Percentiles rank a stretch among this genome's conserved stretches.
These are phyloP conservation scores for Macrotrachela quadricornifera DNA, from an alignment of 1,140 invertebrate genomes.

Conservation along the genomic window DNA sequence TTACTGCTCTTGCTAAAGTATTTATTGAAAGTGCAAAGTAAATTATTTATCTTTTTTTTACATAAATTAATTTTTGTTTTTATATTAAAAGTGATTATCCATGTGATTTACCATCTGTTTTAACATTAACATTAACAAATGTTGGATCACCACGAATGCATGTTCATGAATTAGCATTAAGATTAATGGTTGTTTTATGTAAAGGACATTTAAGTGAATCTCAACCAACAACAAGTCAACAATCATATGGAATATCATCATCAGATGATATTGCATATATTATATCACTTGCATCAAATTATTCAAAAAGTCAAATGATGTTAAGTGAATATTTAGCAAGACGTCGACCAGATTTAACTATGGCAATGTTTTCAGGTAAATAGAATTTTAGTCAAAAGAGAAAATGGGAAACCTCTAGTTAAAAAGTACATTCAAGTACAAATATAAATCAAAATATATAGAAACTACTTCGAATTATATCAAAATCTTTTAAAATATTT, in stretches of 20 bases:
- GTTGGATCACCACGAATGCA: slow-evolving; percentile 71
- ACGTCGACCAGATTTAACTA: slow-evolving; percentile 80
- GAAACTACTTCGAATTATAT: too few relatives aligned
- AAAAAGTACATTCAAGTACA: too few relatives aligned
- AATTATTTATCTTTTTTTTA: background rate
- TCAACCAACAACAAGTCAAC: too few relatives aligned
- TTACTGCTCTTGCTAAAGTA: slow-evolving; percentile 73
- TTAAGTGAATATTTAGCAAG: slow-evolving; percentile 71
- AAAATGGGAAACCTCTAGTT: too few relatives aligned
- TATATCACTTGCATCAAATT: slow-evolving; percentile 17
- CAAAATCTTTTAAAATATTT: too few relatives aligned
- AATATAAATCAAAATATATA: too few relatives aligned
- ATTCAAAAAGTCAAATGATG: slow-evolving; percentile 70
- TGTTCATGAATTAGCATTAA: slow-evolving; percentile 44
- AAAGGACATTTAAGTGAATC: too few relatives aligned
- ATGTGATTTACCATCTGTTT: slow-evolving; percentile 87
- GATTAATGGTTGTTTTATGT: too few relatives aligned
- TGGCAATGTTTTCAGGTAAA: slow-evolving; percentile 94
- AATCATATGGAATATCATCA: background rate
- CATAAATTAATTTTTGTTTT: slow-evolving; percentile 5
- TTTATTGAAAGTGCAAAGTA: slow-evolving; percentile 64
- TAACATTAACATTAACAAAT: slow-evolving; percentile 85
- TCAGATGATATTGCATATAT: background rate
- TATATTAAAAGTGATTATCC: slow-evolving; percentile 85
- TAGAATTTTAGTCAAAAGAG: background rate